Base-by-base conservation (phyloP, 1,140 invertebrate genomes). In the Drosophila pallidifrons region DNA sequence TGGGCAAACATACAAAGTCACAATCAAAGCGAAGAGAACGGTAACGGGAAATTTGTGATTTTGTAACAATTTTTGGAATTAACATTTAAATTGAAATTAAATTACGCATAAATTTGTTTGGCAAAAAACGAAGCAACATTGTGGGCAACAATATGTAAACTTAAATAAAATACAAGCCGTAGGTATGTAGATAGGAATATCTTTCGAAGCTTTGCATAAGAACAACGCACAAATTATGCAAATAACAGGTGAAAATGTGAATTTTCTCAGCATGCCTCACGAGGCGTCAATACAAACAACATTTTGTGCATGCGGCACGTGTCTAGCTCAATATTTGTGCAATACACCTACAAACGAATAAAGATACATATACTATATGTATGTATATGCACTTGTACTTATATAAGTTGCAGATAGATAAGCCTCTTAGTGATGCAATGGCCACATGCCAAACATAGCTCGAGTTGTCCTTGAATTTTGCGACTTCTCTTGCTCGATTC, bases 21-120 rank as follows among this genome's bases (percentile, higher is more conserved):
- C 3, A 15, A 46, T 7, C 43, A 60, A 10, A 38, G 35, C 15
- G 13, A 10, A 32, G 13, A 32, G 8, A 8, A n/a, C 3, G n/a
- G 28, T 7, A 11, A 25, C 20, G 51, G 43, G 15, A 46, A 64
- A 81, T 5, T 58, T 58, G 7, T 20, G 16, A 58, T 32, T 70
- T 58, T 41, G n/a, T 11, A 11, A 7, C 32, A 8, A 77, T 54
- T 60, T 66, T 57, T 66, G 55, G 15, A 70, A 76, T 83, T 76
- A 73, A 69, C 57, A 85, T 83, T 79, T 79, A 66, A 75, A 79
- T 79, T 59, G 51, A 66, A 69, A 73, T 77, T 28, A 67, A 83
- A 72, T 80, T 85, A 61, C 11, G 45, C 45, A 45, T 60, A 61
- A 75, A 61, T 76, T 78, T 45, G 4, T 46, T 20, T 8, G 41